Conservation (phyloP, 2,113 vertebrate species). For the Sterrhoptilus dennistouni region DNA sequence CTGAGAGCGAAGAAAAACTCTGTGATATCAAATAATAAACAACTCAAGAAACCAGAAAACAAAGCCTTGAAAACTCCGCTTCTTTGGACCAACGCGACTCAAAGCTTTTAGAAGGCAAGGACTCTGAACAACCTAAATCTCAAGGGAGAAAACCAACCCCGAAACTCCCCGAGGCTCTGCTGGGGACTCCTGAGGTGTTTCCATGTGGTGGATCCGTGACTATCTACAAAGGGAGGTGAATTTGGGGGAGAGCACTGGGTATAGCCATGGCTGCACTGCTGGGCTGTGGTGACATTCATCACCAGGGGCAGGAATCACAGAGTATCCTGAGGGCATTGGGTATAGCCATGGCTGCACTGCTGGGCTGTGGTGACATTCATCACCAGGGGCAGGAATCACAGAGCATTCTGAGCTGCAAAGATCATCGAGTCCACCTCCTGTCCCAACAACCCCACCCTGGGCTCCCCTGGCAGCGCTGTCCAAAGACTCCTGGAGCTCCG, state of each 20-base stretch:
- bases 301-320: not conserved
- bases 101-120: too few species aligned
- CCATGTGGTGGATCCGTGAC: accelerated
- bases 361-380: not conserved
- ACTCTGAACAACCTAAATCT: too few species aligned
- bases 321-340: not conserved
- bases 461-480: not conserved
- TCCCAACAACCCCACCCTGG: accelerated
- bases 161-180: not conserved
- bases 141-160: too few species aligned
- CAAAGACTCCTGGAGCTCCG: not conserved
- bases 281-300: not conserved
- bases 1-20: too few species aligned
- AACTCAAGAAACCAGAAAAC: too few species aligned
- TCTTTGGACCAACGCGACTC: too few species aligned
- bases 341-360: too few species aligned
- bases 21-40: too few species aligned
- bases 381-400: not conserved
- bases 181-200: not conserved
- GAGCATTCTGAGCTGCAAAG: not conserved
- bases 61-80: too few species aligned
- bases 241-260: accelerated
- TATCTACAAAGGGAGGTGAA: accelerated
- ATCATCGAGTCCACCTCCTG: accelerated
- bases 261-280: not conserved